These are phyloP conservation scores for Aspiorhynchus laticeps DNA, from an alignment of 2,113 vertebrate species.

Conservation along the genomic window DNA sequence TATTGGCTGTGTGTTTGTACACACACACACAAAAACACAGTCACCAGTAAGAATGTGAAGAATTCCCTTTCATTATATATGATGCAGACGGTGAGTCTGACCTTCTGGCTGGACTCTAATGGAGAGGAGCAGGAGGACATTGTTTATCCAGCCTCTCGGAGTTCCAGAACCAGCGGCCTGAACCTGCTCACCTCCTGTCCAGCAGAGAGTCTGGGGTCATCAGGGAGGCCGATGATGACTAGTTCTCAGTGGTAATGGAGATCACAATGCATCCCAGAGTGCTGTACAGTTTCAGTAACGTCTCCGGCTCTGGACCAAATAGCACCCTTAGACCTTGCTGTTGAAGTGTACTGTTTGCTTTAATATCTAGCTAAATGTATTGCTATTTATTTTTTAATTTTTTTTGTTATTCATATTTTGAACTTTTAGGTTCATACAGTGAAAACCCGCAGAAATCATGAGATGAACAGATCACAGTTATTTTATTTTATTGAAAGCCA, in stretches of 20 bases:
- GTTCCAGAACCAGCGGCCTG: conserved; percentile 30
- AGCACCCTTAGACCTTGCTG: neutral
- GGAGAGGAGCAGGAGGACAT: conserved; percentile 61
- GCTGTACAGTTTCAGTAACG: neutral
- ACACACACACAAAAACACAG: neutral
- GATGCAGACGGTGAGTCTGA: conserved; percentile 57
- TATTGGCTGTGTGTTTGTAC: neutral
- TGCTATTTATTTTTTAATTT: neutral
- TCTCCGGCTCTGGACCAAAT: neutral
- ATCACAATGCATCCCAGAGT: neutral
- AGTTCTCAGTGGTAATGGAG: neutral
- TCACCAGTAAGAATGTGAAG: conserved; percentile 46
- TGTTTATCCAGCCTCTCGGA: conserved; percentile 38
- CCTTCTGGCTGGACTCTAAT: conserved; percentile 59
- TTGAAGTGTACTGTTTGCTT: neutral
- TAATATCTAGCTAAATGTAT: neutral
- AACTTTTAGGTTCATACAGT: neutral
- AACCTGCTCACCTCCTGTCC: conserved; percentile 29
- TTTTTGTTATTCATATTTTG: neutral
- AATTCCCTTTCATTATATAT: conserved; percentile 42
- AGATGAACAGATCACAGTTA: neutral
- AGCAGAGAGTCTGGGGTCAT: neutral
- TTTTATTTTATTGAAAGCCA: neutral
- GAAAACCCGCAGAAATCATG: neutral
- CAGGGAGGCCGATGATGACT: neutral